Evolutionary conservation across 2,113 vertebrate species (phyloP), one percentile per base, ranked within the genome.

Genomic region (Rhipidura dahli): DNA sequence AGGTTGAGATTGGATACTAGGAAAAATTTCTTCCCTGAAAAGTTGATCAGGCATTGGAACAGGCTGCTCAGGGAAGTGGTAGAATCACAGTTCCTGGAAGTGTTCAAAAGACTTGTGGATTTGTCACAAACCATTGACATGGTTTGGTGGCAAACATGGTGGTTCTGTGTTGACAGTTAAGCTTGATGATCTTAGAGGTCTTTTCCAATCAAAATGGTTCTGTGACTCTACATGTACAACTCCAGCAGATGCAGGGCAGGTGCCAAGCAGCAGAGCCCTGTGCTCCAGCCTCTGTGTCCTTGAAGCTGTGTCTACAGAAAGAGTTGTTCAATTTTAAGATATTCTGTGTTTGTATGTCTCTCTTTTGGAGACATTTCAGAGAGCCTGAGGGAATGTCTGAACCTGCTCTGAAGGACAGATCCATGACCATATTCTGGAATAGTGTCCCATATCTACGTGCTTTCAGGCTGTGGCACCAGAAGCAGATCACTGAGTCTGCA

Each of bases 91-190:
- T 33, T 17, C 10, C 6, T 72, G 21, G 42, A 22, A 37, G 14
- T 19, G 18, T 50, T 44, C 44, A 31, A 33, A 80, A 57, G 22
- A 4, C 10, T 4, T 50, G 31, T 57, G 76, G 14, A 50, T 15
- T 15, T 65, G n/a, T n/a, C n/a, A n/a, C n/a, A n/a, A n/a, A n/a
- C n/a, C n/a, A n/a, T n/a, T n/a, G n/a, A n/a, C 21, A 3, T 15
- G 50, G 42, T 37, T 65, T 72, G 2, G 0, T 35, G 40, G n/a
- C 0, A 0, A 71, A 42, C 57, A 31, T 0, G 0, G 7, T 50
- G 42, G 15, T 50, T 35, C 49, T 37, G 42, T 35, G 8, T 37
- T 37, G 23, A 23, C 14, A 42, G 7, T 47, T 26, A 13, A 33
- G 18, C 21, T 31, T 22, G 37, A 35, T 31, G 22, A 37, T 50